A percentile compares a stretch with the other conserved stretches of the same genome.
phyloP scores from a whole-genome alignment of 2,888 invertebrate genomes.

The Nemotelus pantherinus region DNA sequence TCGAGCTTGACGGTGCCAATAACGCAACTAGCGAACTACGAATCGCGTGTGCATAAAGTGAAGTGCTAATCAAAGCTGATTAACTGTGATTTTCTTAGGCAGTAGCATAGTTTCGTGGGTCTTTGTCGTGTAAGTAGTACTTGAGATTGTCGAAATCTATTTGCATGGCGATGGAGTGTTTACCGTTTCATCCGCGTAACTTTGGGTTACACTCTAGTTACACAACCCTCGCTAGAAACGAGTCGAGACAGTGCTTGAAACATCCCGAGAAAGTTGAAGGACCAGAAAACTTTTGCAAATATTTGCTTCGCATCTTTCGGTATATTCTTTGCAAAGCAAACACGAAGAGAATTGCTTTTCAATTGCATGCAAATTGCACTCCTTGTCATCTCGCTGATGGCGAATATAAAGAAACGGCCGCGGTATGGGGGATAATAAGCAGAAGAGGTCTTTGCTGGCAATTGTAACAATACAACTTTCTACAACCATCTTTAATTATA shows the following conservation, averaged over 20 bases:
- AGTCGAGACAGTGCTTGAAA: no score
- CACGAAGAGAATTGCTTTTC: no score
- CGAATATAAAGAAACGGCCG: neutral
- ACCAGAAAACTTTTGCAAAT: neutral
- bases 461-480: slow-evolving; percentile 9
- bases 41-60: slow-evolving; percentile 18
- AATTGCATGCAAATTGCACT: no score
- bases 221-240: neutral
- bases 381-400: no score
- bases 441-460: neutral
- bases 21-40: neutral
- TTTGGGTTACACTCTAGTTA: neutral
- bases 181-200: neutral
- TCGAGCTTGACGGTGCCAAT: slow-evolving; percentile 20
- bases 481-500: neutral
- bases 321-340: neutral
- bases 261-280: neutral
- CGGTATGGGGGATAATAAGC: neutral
- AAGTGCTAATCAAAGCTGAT: slow-evolving; percentile 35
- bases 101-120: neutral
- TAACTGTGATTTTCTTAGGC: slow-evolving; percentile 31
- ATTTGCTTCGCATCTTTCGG: neutral
- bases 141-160: no score
- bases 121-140: slow-evolving; percentile 25
- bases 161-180: neutral